phyloP scores from a whole-genome alignment of 2,888 invertebrate species.

The Onthophagus sagittarius region DNA sequence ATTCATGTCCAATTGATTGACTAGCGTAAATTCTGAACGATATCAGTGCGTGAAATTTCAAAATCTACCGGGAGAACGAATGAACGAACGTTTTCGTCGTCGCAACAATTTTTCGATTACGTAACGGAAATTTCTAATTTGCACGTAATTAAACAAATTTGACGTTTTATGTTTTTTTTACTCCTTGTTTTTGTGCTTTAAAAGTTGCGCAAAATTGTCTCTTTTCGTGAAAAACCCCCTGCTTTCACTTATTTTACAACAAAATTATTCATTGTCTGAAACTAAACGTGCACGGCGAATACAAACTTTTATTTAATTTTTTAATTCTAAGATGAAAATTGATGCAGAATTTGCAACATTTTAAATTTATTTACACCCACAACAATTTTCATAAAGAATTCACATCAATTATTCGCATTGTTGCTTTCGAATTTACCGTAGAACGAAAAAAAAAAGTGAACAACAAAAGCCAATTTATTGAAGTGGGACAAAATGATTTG shows the following conservation, averaged over 20 bases:
- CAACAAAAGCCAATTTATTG: background rate
- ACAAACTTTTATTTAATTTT: too few relatives aligned
- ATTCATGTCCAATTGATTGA: background rate
- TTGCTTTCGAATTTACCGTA: background rate
- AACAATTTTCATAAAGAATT: background rate
- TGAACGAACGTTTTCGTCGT: background rate
- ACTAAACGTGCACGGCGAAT: background rate
- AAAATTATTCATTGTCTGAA: background rate
- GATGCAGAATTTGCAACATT: background rate
- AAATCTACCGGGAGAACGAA: background rate
- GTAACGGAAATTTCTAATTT: background rate
- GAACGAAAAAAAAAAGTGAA: background rate
- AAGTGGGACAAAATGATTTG: background rate
- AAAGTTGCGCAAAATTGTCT: background rate
- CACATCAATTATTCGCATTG: background rate
- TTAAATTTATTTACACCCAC: background rate
- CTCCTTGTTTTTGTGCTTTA: background rate
- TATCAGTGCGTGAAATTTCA: background rate
- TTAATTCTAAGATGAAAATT: background rate
- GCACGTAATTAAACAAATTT: background rate
- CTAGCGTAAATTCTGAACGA: background rate
- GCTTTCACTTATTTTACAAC: background rate
- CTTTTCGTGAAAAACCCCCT: background rate
- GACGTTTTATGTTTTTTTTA: background rate
- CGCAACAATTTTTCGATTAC: background rate